Evolutionary conservation across 2,888 invertebrate genomes (phyloP).

Genomic region (Marronus borbonicus): DNA sequence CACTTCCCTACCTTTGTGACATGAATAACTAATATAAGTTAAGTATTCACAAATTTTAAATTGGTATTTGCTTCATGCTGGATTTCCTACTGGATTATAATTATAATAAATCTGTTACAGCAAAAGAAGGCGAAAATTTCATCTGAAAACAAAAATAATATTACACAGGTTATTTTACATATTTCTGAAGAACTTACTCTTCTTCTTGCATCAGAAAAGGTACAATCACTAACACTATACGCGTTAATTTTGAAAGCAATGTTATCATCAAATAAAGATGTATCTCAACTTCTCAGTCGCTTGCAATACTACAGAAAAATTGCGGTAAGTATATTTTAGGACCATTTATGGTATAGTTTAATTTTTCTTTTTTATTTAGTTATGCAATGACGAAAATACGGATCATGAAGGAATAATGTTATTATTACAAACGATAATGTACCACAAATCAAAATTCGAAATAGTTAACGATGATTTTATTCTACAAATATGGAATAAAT

Average conservation of each 20-base stretch:
- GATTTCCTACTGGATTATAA: background rate
- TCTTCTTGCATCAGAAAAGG: background rate
- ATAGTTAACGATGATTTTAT: slow-evolving; percentile 59
- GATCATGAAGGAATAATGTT: slow-evolving; percentile 59
- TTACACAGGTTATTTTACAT: slow-evolving; percentile 42
- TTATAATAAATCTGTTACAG: slow-evolving; percentile 55
- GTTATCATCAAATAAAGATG: slow-evolving; percentile 51
- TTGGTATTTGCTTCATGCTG: background rate
- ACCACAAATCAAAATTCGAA: slow-evolving; percentile 61
- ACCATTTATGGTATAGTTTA: background rate
- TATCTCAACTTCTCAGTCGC: slow-evolving; percentile 47
- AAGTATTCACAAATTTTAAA: background rate
- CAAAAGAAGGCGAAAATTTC: slow-evolving; percentile 61
- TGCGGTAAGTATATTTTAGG: slow-evolving; percentile 53
- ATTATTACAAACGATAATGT: slow-evolving; percentile 63
- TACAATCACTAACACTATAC: slow-evolving; percentile 38
- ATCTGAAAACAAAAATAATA: slow-evolving; percentile 57
- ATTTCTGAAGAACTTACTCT: background rate
- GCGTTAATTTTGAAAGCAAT: slow-evolving; percentile 55
- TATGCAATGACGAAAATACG: slow-evolving; percentile 43
- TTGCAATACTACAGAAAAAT: slow-evolving; percentile 53
- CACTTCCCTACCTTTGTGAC: background rate
- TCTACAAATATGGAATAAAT: slow-evolving; percentile 61
- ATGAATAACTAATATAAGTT: background rate
- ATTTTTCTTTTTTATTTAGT: slow-evolving; percentile 46